These are phyloP conservation scores for Phataginus tricuspis DNA, from an alignment of 2,797 vertebrate species.

Conservation along the genomic window DNA sequence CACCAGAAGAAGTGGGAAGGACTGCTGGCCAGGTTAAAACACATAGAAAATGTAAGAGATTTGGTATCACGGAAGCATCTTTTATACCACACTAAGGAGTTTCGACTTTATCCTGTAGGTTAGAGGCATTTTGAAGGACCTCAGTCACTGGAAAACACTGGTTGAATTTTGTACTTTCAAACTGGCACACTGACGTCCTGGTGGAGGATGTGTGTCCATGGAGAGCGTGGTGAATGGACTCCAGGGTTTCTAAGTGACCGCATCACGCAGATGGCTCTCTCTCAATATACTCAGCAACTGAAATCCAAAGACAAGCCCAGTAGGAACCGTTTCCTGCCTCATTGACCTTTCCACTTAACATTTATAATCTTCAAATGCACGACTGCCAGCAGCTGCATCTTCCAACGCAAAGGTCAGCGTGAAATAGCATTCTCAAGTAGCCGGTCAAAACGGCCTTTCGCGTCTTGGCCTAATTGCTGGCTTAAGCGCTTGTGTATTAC, in stretches of 20 bases:
- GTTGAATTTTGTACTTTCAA: background rate
- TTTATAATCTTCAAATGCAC: background rate
- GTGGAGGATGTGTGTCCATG: accelerated
- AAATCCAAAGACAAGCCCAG: background rate
- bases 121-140: background rate
- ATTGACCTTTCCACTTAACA: background rate
- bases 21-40: background rate
- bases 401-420: background rate
- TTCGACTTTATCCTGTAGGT: background rate
- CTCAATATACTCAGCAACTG: background rate
- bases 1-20: background rate
- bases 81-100: background rate
- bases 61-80: background rate
- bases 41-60: background rate
- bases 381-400: background rate
- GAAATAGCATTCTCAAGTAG: conserved; percentile 17
- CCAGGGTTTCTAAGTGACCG: background rate
- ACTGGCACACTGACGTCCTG: background rate
- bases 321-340: background rate
- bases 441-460: background rate
- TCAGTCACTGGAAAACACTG: background rate
- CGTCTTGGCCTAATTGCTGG: background rate
- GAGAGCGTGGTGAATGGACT: too few relatives aligned
- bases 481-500: conserved; percentile 7
- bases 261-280: accelerated